Conservation (phyloP, 2,888 invertebrate species). For the Leucozona laternaria region DNA sequence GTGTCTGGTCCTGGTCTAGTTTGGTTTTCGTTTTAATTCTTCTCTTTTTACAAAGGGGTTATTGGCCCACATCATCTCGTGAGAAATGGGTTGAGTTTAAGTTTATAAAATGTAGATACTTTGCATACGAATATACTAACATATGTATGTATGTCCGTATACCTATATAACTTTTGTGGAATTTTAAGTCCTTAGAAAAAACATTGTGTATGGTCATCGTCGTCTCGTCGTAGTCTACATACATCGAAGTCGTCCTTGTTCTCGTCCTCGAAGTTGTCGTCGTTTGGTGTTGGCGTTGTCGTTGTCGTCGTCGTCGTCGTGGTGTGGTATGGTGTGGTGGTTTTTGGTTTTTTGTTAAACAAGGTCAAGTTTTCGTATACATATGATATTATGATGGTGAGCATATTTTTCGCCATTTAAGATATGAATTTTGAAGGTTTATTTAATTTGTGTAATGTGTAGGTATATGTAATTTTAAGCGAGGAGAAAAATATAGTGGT, state of each 20-base stretch:
- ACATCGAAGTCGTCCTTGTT: conserved; percentile 9
- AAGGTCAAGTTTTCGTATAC: conserved; percentile 41
- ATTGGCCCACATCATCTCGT: conserved; percentile 64
- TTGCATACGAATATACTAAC: not conserved
- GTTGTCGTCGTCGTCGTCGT: conserved; percentile 11
- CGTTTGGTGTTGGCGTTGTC: conserved; percentile 2
- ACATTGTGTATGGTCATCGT: conserved; percentile 46
- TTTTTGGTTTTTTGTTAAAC: conserved; percentile 34
- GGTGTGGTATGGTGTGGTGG: not conserved
- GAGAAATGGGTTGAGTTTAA: conserved; percentile 52
- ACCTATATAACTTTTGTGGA: conserved; percentile 1
- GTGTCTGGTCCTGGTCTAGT: conserved; percentile 47
- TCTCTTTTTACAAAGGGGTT: conserved; percentile 42
- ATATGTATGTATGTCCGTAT: not conserved
- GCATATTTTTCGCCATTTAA: conserved; percentile 5
- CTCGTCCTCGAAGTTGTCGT: conserved; percentile 1
- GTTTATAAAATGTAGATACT: conserved; percentile 56
- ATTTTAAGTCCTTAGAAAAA: conserved; percentile 35
- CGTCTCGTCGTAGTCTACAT: conserved; percentile 15
- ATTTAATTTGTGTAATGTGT: conserved; percentile 1
- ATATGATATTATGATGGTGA: conserved; percentile 20
- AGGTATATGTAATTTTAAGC: not conserved
- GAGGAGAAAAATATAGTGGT: too few species aligned
- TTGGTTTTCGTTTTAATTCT: conserved; percentile 31
- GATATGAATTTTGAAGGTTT: conserved; percentile 6